Conservation (phyloP, 2,113 vertebrate genomes). For the Piaya cayana region DNA sequence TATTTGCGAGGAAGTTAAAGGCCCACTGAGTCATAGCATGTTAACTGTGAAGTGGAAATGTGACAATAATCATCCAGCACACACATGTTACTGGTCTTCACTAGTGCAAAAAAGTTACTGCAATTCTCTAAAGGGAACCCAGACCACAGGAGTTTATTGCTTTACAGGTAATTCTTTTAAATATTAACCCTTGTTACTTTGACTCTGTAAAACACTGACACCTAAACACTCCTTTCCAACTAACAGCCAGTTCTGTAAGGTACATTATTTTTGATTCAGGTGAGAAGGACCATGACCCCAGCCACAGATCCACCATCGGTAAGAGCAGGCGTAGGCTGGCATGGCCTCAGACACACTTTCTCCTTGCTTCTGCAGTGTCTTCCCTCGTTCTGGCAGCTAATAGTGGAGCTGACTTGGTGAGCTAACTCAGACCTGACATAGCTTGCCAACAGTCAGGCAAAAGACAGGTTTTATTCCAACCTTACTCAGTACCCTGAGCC, state of each 20-base stretch:
- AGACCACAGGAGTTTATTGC: not conserved
- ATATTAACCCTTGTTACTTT: constrained; percentile 3
- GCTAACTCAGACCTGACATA: not conserved
- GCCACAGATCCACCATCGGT: not conserved
- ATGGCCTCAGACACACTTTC: not conserved
- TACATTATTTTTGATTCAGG: not conserved
- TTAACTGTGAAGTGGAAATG: not conserved
- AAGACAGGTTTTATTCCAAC: not conserved
- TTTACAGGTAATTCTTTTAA: constrained; percentile 18
- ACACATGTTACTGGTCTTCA: not conserved
- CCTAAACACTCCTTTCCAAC: not conserved
- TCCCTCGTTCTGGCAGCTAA: not conserved
- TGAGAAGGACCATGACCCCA: not conserved
- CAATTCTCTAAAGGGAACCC: not conserved
- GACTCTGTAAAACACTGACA: not conserved
- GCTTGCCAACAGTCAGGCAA: not conserved
- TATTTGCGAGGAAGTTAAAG: constrained; percentile 12
- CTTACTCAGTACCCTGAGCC: not conserved
- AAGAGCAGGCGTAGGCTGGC: not conserved
- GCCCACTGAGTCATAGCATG: not conserved
- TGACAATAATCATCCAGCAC: not conserved
- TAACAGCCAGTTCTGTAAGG: not conserved
- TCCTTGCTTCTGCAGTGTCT: not conserved
- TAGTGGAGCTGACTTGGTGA: not conserved
- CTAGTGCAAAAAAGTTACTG: not conserved